Conservation (phyloP, 2,888 invertebrate species). For the Bombyx huttoni region DNA sequence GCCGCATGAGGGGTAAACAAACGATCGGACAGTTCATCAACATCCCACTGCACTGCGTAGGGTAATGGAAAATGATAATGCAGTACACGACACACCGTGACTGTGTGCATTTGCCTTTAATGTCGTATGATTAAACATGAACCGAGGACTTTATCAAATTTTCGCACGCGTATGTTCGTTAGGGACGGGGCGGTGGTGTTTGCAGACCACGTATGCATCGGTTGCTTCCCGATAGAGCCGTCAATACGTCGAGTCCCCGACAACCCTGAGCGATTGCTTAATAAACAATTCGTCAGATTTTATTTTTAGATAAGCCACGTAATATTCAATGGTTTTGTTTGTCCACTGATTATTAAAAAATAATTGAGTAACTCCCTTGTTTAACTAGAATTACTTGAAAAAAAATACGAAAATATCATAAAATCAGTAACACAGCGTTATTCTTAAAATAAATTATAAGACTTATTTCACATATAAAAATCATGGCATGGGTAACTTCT, state of each 20-base stretch:
- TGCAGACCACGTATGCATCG: conserved; percentile 55
- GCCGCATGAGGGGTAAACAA: conserved; percentile 17
- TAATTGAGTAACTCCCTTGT: neutral
- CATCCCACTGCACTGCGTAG: conserved; percentile 16
- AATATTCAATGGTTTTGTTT: neutral
- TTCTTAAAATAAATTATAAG: too few relatives aligned
- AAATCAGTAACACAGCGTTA: too few relatives aligned
- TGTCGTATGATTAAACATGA: conserved; percentile 67
- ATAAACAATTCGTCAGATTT: conserved; percentile 28
- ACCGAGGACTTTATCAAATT: conserved; percentile 65
- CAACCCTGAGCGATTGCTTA: conserved; percentile 57
- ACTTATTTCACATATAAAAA: too few relatives aligned
- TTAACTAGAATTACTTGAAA: neutral
- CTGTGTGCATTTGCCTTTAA: conserved; percentile 42
- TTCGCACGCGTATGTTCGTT: conserved; percentile 63
- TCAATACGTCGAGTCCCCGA: conserved; percentile 49
- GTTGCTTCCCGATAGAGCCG: conserved; percentile 53
- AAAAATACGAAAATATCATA: neutral
- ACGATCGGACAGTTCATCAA: conserved; percentile 35
- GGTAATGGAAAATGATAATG: conserved; percentile 59
- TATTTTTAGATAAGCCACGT: conserved; percentile 1
- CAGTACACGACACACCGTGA: conserved; percentile 29
- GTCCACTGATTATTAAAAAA: neutral
- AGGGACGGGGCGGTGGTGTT: conserved; percentile 50
- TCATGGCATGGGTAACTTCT: too few relatives aligned